phyloP scores from a whole-genome alignment of 2,888 invertebrate genomes.

The Anthrax anthrax region DNA sequence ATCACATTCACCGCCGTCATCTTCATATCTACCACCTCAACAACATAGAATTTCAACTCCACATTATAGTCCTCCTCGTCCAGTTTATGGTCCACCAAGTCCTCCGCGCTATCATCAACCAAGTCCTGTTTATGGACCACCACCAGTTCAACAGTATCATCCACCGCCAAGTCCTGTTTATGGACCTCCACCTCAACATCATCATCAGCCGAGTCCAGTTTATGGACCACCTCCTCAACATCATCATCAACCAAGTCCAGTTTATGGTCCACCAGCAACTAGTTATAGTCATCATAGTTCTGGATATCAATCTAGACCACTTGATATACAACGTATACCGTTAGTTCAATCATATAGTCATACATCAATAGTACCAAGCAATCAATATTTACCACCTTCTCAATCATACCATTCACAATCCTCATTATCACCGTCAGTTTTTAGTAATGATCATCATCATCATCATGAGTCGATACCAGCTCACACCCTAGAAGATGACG shows the following conservation, averaged over 20 bases:
- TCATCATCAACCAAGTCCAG: not conserved
- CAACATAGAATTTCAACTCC: not conserved
- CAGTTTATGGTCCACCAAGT: not conserved
- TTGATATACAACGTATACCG: not conserved
- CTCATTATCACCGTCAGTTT: no score
- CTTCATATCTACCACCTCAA: not conserved
- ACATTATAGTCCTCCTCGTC: not conserved
- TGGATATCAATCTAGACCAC: not conserved
- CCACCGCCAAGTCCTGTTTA: not conserved
- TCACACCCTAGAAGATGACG: slow-evolving; percentile 3
- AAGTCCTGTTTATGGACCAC: not conserved
- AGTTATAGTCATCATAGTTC: not conserved
- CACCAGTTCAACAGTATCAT: not conserved
- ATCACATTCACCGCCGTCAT: not conserved
- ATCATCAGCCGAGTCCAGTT: not conserved
- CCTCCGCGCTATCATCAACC: not conserved
- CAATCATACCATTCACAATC: no score
- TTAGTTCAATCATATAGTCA: no score
- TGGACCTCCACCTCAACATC: not conserved
- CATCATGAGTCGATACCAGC: slow-evolving; percentile 3
- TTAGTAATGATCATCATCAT: no score
- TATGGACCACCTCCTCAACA: not conserved
- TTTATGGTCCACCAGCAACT: not conserved
- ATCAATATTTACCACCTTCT: not conserved
- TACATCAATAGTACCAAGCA: no score